Conservation (phyloP, 2,888 invertebrate genomes). For the Drosophila nigritarsus region DNA sequence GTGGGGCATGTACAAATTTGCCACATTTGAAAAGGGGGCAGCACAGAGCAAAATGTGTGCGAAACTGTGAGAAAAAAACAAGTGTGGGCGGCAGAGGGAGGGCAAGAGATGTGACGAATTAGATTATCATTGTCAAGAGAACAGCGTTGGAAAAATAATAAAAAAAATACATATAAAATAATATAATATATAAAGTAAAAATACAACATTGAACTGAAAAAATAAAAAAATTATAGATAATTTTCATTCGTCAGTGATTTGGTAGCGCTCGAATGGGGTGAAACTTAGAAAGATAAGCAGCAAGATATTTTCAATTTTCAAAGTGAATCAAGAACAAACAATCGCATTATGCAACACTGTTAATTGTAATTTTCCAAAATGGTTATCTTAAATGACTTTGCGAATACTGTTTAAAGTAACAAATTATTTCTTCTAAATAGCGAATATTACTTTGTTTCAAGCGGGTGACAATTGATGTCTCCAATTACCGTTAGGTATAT, state of each 20-base stretch:
- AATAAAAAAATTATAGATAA: neutral
- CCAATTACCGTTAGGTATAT: slow-evolving; percentile 54
- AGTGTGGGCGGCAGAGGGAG: neutral
- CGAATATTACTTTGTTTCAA: slow-evolving; percentile 10
- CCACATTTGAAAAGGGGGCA: slow-evolving; percentile 28
- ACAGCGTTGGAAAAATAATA: slow-evolving; percentile 16
- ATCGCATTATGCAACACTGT: neutral
- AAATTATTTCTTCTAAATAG: slow-evolving; percentile 33
- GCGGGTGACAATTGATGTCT: slow-evolving; percentile 45
- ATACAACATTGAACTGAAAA: slow-evolving; percentile 13
- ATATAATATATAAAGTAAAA: neutral
- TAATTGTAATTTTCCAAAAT: slow-evolving; percentile 5
- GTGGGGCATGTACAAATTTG: slow-evolving; percentile 45
- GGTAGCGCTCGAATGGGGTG: neutral
- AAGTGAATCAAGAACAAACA: neutral
- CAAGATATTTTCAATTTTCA: neutral
- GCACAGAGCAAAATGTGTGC: slow-evolving; percentile 13
- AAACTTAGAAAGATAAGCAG: neutral
- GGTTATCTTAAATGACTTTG: slow-evolving; percentile 17
- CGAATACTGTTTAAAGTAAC: slow-evolving; percentile 4
- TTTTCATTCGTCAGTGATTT: neutral
- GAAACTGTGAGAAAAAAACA: neutral
- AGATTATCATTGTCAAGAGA: slow-evolving; percentile 35
- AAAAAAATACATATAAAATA: slow-evolving; percentile 29
- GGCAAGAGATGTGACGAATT: neutral